Evolutionary conservation across 2,797 vertebrate genomes (phyloP), one percentile per base, ranked within the genome.

Genomic region (Betta splendens): DNA sequence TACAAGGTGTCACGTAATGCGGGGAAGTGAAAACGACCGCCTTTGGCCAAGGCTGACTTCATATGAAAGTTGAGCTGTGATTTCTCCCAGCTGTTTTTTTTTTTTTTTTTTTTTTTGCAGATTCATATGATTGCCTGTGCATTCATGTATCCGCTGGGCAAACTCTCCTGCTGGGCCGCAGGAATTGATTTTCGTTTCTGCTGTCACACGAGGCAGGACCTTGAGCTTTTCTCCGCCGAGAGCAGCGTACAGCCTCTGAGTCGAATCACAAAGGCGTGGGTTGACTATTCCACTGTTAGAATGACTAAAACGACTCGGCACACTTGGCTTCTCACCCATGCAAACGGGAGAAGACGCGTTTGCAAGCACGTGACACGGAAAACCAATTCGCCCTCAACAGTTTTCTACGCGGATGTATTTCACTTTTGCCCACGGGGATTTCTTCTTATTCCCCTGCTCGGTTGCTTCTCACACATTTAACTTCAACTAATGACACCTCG

Each of bases 21-120:
- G 53, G 45, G 2, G 55, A 65, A 63, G 15, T 46, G 33, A 38
- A 70, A 62, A 58, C 48, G 26, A 12, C 36, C 23, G 26, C 46
- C 25, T 43, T 74, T 31, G 54, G 56, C 53, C 29, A 33, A 7
- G 23, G 38, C 54, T 66, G 53, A 69, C 37, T 60, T 62, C 60
- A 45, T 53, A 21, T 3, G 2, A 12, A 40, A 48, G 44, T 64
- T 7, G 42, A 58, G 26, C 20, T 70, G 31, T 47, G 43, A 65
- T 46, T 53, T 72, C 42, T 69, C 39, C 4, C 46, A 48, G 38
- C 35, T 11, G 11, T n/a, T n/a, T n/a, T n/a, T n/a, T n/a, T 73
- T 62, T 18, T 11, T 29, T n/a, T n/a, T n/a, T n/a, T n/a, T n/a
- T 73, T 62, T 18, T 36, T 60, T 16, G 38, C 50, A 68, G 37